These are phyloP conservation scores for Scaptodrosophila latifasciaeformis DNA, from an alignment of 2,888 invertebrate genomes.

Conservation along the genomic window DNA sequence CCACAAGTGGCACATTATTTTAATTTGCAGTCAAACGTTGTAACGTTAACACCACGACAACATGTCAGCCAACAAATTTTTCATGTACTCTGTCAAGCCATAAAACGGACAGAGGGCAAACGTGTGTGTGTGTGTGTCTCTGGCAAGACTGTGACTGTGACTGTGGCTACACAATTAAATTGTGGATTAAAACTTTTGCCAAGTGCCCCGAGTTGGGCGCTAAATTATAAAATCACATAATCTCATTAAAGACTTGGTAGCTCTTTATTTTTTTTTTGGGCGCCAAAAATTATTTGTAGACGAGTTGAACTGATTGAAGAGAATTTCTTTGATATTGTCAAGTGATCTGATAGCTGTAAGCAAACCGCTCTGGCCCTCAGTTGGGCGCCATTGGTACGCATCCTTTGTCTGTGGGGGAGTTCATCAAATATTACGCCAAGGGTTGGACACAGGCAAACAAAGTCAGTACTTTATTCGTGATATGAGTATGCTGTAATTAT, in stretches of 20 bases:
- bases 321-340: too few relatives aligned
- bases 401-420: too few relatives aligned
- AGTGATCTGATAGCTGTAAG: too few relatives aligned
- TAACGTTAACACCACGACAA: conserved; percentile 52
- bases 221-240: too few relatives aligned
- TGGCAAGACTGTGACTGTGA: conserved; percentile 9
- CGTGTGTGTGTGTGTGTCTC: conserved; percentile 21
- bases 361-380: not conserved
- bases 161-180: conserved; percentile 1
- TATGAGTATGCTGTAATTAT: conserved; percentile 57
- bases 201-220: conserved; percentile 15
- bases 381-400: conserved; percentile 6
- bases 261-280: too few relatives aligned
- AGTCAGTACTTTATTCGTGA: too few relatives aligned
- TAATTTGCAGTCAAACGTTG: conserved; percentile 63
- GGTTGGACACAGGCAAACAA: too few relatives aligned
- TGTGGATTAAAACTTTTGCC: too few relatives aligned
- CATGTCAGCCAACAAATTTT: conserved; percentile 35
- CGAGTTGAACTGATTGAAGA: too few relatives aligned
- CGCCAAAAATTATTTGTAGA: too few relatives aligned
- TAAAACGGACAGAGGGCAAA: conserved; percentile 1
- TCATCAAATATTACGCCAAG: too few relatives aligned
- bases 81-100: not conserved
- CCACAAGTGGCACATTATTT: conserved; percentile 73
- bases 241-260: too few relatives aligned